These are phyloP conservation scores for Shargacucullia verbasci DNA, from an alignment of 2,888 invertebrate species.

Conservation along the genomic window DNA sequence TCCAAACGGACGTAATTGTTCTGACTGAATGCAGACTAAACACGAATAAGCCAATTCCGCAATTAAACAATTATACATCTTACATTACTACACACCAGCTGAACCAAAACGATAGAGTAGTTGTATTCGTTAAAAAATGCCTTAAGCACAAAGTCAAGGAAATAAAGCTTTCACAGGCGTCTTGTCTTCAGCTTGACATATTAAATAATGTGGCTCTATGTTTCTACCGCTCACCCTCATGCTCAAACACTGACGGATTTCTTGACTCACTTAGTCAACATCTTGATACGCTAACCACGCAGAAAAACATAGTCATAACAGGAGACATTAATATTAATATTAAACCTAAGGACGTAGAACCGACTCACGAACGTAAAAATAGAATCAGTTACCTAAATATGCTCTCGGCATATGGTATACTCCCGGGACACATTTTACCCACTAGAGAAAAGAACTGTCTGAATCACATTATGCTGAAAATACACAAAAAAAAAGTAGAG, in stretches of 20 bases:
- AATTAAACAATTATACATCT: background rate
- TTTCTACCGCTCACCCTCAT: background rate
- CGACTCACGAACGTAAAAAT: constrained; percentile 8
- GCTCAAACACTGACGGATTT: background rate
- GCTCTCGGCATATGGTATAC: constrained; percentile 13
- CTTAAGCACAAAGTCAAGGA: background rate
- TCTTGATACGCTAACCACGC: background rate
- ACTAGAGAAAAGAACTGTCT: constrained; percentile 12
- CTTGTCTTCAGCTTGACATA: background rate
- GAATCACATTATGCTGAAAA: constrained; percentile 24
- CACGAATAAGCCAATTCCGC: background rate
- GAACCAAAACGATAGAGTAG: constrained; percentile 1
- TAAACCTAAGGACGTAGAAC: constrained; percentile 5
- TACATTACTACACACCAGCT: background rate
- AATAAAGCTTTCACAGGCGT: background rate
- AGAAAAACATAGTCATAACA: background rate
- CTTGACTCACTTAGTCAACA: background rate
- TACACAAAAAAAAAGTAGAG: constrained; percentile 2
- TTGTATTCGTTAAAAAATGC: background rate
- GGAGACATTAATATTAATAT: constrained; percentile 22
- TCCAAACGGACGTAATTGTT: background rate
- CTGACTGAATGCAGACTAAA: background rate
- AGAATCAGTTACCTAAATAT: constrained; percentile 18
- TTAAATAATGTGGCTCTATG: background rate
- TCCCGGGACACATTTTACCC: constrained; percentile 22